Base-by-base conservation (phyloP, 2,113 vertebrate genomes). In the Peromyscus polionotus region DNA sequence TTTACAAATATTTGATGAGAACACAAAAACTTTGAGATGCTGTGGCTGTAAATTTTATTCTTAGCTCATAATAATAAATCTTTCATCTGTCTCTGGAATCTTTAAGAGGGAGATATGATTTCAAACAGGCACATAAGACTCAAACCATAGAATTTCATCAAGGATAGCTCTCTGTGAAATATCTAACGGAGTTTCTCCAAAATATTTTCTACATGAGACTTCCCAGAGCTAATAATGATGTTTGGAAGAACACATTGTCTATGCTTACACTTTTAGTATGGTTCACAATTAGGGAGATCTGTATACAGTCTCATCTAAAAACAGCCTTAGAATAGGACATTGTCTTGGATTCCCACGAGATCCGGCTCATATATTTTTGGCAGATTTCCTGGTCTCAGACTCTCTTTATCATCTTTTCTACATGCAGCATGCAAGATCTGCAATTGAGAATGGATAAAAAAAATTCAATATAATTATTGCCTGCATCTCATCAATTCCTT, bases 1-100 rank as follows among this genome's bases (percentile, higher is more conserved):
- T 42, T 73, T 3, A 84, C 94, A 97, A 97, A 65, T 76, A 63
- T 75, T 97, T 97, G 87, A n/a, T 79, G 92, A 96, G 75, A 93
- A 94, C 45, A 95, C 63, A 1, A 63, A 48, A 72, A 96, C 31
- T 31, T n/a, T 42, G 86, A 97, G n/a, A 91, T 42, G 19, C 16
- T 61, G 72, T 63, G 90, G 33, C 57, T 80, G 94, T 65, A 7
- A 83, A 72, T 68, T 45, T 2, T 48, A 75, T 90, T 80, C 72
- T 85, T n/a, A 88, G 75, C 12, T 57, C 51, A 77, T 59, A 67
- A 76, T 94, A 92, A 39, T 33, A 75, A 84, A 89, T 48, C 36
- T 90, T 79, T 67, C 59, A 45, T 76, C 19, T 68, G 1, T 79
- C 28, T 68, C 39, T 76, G 8, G 9, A 90, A 8, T 54, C 17